phyloP scores from a whole-genome alignment of 2,888 invertebrate species.

The Laspeyria flexula region DNA sequence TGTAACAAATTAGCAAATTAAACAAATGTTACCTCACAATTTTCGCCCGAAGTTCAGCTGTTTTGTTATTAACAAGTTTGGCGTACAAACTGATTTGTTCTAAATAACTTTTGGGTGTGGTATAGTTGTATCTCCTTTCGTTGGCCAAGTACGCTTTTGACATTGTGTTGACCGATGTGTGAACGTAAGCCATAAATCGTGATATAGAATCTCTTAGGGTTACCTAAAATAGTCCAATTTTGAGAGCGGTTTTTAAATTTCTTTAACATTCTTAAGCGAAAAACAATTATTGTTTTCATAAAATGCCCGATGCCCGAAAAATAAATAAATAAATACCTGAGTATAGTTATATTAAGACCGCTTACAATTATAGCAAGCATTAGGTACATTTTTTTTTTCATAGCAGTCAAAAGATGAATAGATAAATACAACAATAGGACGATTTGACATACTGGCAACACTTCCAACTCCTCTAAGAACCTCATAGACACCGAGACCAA shows the following conservation, averaged over 20 bases:
- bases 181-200: constrained; percentile 97
- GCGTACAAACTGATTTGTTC: constrained; percentile 97
- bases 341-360: no score
- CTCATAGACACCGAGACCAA: constrained; percentile 96
- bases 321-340: no score
- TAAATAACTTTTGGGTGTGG: constrained; percentile 98
- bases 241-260: neutral
- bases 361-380: no score
- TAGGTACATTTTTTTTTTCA: no score
- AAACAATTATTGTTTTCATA: no score
- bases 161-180: constrained; percentile 96
- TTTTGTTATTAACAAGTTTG: constrained; percentile 93
- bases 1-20: no score
- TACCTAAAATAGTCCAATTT: constrained; percentile 70
- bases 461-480: constrained; percentile 93
- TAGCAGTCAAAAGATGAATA: no score
- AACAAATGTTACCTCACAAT: constrained; percentile 87
- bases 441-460: constrained; percentile 88
- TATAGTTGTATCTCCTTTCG: constrained; percentile 98
- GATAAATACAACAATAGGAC: neutral
- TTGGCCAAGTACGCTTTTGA: constrained; percentile 95
- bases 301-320: no score
- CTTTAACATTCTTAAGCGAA: no score
- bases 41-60: constrained; percentile 94
- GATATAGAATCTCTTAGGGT: constrained; percentile 93